Percentiles rank a stretch among this genome's conserved stretches.
These are phyloP conservation scores for Artibeus jamaicensis DNA, from an alignment of 2,797 vertebrate species.

Conservation along the genomic window DNA sequence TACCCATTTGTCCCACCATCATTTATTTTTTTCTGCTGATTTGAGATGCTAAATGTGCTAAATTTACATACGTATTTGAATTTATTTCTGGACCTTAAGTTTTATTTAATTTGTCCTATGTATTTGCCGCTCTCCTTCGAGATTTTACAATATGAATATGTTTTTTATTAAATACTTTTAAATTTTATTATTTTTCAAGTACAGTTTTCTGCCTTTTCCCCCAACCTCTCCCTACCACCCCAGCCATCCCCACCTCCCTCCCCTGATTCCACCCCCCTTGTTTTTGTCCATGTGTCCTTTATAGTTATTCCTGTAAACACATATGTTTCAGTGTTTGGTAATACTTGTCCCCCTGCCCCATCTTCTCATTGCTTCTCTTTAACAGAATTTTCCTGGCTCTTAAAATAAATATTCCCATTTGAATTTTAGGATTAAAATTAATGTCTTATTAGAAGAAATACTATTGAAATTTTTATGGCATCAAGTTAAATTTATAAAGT, in stretches of 20 bases:
- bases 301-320: background rate
- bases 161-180: background rate
- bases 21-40: background rate
- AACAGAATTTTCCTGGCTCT: background rate
- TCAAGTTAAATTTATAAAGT: background rate
- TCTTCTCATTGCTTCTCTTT: background rate
- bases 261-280: too few relatives aligned
- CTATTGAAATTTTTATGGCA: background rate
- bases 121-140: background rate
- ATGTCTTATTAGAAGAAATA: background rate
- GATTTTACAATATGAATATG: background rate
- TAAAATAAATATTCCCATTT: background rate
- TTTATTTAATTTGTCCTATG: background rate
- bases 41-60: background rate
- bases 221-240: too few relatives aligned
- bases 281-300: too few relatives aligned
- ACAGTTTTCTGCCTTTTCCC: too few relatives aligned
- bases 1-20: background rate
- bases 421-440: background rate
- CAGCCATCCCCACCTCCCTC: too few relatives aligned
- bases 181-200: too few relatives aligned
- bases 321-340: background rate
- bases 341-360: background rate
- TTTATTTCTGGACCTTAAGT: background rate
- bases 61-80: background rate